Percentiles rank a stretch among this genome's conserved stretches.
These are phyloP conservation scores for Istiophorus platypterus DNA, from an alignment of 2,113 vertebrate species.

Conservation along the genomic window DNA sequence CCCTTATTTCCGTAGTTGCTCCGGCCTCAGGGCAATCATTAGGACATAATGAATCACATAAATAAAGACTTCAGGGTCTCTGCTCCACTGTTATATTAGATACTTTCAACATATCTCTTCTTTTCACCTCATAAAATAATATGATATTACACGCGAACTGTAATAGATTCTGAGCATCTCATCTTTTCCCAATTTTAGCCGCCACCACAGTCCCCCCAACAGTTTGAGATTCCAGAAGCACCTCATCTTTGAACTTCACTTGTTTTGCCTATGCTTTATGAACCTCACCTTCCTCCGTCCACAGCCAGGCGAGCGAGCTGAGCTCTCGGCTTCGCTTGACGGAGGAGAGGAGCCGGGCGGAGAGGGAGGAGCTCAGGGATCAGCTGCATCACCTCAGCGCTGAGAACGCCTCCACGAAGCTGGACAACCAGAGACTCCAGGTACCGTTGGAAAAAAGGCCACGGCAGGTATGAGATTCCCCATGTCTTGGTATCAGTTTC, in stretches of 20 bases:
- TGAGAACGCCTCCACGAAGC: conserved; percentile 80
- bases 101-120: too few relatives aligned
- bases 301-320: conserved; percentile 87
- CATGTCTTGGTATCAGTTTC: not conserved
- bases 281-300: not conserved
- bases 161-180: too few relatives aligned
- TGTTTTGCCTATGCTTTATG: not conserved
- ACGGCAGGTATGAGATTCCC: not conserved
- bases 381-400: conserved; percentile 83
- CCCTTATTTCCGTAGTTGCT: too few relatives aligned
- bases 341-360: conserved; percentile 84
- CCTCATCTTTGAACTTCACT: not conserved
- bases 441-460: conserved; percentile 72
- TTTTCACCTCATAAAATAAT: too few relatives aligned
- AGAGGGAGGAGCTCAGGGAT: conserved; percentile 85
- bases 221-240: too few relatives aligned
- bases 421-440: conserved; percentile 91
- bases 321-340: conserved; percentile 77
- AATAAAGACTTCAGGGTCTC: too few relatives aligned
- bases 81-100: too few relatives aligned
- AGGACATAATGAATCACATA: too few relatives aligned
- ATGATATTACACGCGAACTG: too few relatives aligned
- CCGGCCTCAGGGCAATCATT: too few relatives aligned
- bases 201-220: too few relatives aligned
- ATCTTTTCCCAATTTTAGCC: too few relatives aligned